Base-by-base conservation (phyloP, 2,113 vertebrate species). In the Dasyprocta punctata region DNA sequence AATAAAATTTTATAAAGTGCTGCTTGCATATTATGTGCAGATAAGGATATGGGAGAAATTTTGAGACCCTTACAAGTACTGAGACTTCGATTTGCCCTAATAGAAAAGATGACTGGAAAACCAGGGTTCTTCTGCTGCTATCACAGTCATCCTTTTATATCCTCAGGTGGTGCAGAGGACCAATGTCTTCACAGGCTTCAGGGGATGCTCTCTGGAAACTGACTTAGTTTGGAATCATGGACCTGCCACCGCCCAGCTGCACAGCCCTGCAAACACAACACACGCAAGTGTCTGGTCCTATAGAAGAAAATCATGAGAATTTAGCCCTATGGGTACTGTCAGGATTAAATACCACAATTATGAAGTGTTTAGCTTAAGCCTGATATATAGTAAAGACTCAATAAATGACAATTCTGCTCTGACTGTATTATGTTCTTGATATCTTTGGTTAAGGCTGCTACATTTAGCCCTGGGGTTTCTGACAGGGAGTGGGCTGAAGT, bases 381-480 rank as follows among this genome's bases (percentile, higher is more conserved):
- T 49, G 47, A 10, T 54, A 26, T 47, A 22, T 38, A 22, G 8
- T 20, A 83, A 86, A 67, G 78, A 14, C 30, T 33, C 41, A 24
- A 0, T 71, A n/a, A 38, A 24, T 0, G n/a, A 94, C 75, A 88
- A 63, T 0, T 0, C 4, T 67, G 1, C 16, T 71, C 58, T 81
- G 60, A 49, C 80, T 94, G 73, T 71, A 0, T 96, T 91, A 82
- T 96, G 0, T 41, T 95, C 95, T 36, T 98, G 93, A 96, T 86
- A 41, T 80, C 97, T 80, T 65, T 83, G 84, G 56, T 93, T 94
- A 93, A 44, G 69, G 97, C 69, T 77, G 94, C 61, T 92, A 86
- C 54, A 87, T 77, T 73, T 94, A 90, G 24, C 83, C 54, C 92
- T 49, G 30, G 83, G 89, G 80, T n/a, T 61, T 95, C 65, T 41